Conservation (phyloP, 2,888 invertebrate species). For the Thumatha senex region DNA sequence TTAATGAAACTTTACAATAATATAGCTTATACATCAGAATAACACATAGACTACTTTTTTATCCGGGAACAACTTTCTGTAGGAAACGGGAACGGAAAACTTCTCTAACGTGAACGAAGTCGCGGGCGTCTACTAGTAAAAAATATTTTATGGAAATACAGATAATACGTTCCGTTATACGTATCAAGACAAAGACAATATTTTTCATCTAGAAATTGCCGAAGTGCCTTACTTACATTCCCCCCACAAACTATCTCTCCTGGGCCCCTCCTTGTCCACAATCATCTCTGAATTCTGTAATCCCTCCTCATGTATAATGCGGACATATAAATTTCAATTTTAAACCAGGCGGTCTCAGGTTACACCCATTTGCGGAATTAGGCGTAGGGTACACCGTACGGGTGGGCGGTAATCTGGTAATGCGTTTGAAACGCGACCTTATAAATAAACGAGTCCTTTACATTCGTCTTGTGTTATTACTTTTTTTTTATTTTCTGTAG, state of each 20-base stretch:
- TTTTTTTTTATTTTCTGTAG: conserved; percentile 12
- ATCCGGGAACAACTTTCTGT: no score
- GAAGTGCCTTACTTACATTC: no score
- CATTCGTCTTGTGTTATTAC: conserved; percentile 27
- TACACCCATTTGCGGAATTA: conserved; percentile 80
- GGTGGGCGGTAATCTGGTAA: conserved; percentile 59
- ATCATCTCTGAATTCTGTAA: conserved; percentile 51
- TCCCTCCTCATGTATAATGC: conserved; percentile 77
- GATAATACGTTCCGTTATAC: no score
- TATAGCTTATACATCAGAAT: no score
- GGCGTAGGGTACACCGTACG: conserved; percentile 34
- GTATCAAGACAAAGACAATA: background rate
- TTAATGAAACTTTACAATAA: no score
- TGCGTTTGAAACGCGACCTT: conserved; percentile 57
- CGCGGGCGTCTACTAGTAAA: no score
- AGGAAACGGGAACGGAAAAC: no score
- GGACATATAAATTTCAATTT: conserved; percentile 82
- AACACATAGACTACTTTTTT: no score
- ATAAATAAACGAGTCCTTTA: conserved; percentile 58
- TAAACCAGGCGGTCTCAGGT: conserved; percentile 74
- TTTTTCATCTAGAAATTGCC: conserved; percentile 8
- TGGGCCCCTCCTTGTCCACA: conserved; percentile 27
- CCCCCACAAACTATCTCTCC: conserved; percentile 41
- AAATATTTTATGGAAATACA: no score
- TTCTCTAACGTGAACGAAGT: no score